phyloP scores from a whole-genome alignment of 1,140 invertebrate genomes.

The Drosophila arawakana region DNA sequence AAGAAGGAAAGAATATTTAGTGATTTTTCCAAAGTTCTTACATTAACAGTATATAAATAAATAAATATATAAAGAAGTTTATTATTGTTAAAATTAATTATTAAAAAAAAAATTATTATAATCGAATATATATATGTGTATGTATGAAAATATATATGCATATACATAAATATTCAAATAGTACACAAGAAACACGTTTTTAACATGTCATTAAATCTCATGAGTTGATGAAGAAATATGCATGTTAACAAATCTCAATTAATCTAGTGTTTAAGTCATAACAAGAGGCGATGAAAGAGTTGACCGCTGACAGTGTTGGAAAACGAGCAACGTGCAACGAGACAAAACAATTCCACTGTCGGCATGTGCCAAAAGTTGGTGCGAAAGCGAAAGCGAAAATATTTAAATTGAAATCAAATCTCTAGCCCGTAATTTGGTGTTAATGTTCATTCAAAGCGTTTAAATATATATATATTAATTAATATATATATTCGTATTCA shows the following conservation, averaged over 20 bases:
- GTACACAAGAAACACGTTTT: constrained; percentile 29
- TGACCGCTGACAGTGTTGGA: constrained; percentile 35
- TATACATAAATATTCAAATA: constrained; percentile 43
- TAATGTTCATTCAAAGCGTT: constrained; percentile 73
- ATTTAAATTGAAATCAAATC: constrained; percentile 57
- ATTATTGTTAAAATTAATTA: constrained; percentile 67
- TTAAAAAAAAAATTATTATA: constrained; percentile 10
- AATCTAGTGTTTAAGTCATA: constrained; percentile 61
- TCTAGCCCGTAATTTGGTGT: constrained; percentile 72
- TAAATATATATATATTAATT: constrained; percentile 64
- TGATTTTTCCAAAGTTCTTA: constrained; percentile 65
- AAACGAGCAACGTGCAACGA: constrained; percentile 15
- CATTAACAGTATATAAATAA: constrained; percentile 23
- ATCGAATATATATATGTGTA: constrained; percentile 42
- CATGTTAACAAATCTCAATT: constrained; percentile 62
- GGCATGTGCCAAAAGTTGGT: constrained; percentile 73
- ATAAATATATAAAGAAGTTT: constrained; percentile 49
- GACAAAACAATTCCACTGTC: constrained; percentile 26
- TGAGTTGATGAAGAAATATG: constrained; percentile 32
- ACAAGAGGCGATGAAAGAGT: not conserved
- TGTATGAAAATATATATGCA: not conserved
- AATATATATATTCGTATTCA: constrained; percentile 54
- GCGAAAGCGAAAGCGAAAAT: constrained; percentile 36
- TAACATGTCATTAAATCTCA: constrained; percentile 34
- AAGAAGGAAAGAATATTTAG: constrained; percentile 43